A percentile compares a stretch with the other conserved stretches of the same genome.
These are phyloP conservation scores for Cephus cinctus DNA, from an alignment of 1,140 invertebrate genomes.

Conservation along the genomic window DNA sequence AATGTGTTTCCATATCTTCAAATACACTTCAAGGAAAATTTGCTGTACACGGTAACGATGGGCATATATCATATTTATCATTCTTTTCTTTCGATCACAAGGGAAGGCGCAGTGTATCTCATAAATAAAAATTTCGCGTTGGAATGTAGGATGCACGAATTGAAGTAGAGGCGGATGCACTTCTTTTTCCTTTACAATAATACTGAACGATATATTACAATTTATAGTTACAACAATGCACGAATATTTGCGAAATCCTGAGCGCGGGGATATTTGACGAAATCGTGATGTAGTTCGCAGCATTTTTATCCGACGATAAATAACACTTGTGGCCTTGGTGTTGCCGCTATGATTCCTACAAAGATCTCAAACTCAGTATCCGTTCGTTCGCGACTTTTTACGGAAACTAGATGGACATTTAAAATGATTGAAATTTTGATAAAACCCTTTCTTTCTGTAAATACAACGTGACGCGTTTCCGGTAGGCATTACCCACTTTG, in stretches of 20 bases:
- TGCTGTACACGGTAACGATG: too few species aligned
- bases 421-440: too few species aligned
- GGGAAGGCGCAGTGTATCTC: slow-evolving; percentile 6
- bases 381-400: too few species aligned
- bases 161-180: slow-evolving; percentile 30
- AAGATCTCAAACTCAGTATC: background rate
- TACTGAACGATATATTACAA: slow-evolving; percentile 54
- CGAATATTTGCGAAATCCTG: background rate
- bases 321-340: slow-evolving; percentile 3
- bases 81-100: too few species aligned
- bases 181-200: slow-evolving; percentile 40
- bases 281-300: background rate
- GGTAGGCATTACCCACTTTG: too few species aligned
- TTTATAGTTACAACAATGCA: slow-evolving; percentile 43
- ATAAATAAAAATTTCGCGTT: slow-evolving; percentile 30
- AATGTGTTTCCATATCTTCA: too few species aligned
- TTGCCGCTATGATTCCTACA: background rate
- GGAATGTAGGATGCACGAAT: slow-evolving; percentile 48
- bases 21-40: too few species aligned
- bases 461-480: too few species aligned
- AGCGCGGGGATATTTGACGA: background rate
- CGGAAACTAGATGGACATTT: too few species aligned
- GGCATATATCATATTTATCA: too few species aligned
- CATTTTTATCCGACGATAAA: slow-evolving; percentile 4
- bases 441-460: too few species aligned